phyloP scores from a whole-genome alignment of 2,797 vertebrate species.

The Crocodylus rhombifer region DNA sequence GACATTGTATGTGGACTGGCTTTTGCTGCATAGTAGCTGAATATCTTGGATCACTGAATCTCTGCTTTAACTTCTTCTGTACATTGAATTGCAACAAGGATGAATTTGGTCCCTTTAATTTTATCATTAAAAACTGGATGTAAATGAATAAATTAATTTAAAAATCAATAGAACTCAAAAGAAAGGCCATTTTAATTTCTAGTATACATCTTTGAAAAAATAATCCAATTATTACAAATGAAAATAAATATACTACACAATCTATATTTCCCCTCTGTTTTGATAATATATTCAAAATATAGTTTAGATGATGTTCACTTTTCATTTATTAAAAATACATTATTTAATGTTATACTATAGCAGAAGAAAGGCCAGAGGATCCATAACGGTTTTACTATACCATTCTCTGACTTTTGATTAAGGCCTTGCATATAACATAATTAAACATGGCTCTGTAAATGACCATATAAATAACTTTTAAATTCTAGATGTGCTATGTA shows the following conservation, averaged over 20 bases:
- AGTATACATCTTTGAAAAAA: not conserved
- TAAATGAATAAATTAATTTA: not conserved
- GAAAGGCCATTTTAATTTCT: not conserved
- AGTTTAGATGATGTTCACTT: not conserved
- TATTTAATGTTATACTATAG: not conserved
- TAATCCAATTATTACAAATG: not conserved
- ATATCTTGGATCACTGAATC: conserved; percentile 1
- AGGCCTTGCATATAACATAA: not conserved
- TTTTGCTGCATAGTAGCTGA: conserved; percentile 32
- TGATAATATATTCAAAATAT: not conserved
- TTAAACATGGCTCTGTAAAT: not conserved
- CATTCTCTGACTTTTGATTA: not conserved
- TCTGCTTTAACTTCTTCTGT: not conserved
- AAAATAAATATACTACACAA: not conserved
- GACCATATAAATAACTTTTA: not conserved
- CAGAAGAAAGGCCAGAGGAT: not conserved
- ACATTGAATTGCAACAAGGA: not conserved
- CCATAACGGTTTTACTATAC: not conserved
- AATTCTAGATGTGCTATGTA: not conserved
- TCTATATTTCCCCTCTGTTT: not conserved
- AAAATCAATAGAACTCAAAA: not conserved
- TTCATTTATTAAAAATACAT: not conserved
- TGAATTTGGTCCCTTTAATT: not conserved
- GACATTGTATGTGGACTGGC: not conserved
- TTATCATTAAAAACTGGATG: conserved; percentile 16